A percentile compares a stretch with the other conserved stretches of the same genome.
Evolutionary conservation across 64 coral and sea anemone species (phyloP).

Genomic region (Trachythela sp.): DNA sequence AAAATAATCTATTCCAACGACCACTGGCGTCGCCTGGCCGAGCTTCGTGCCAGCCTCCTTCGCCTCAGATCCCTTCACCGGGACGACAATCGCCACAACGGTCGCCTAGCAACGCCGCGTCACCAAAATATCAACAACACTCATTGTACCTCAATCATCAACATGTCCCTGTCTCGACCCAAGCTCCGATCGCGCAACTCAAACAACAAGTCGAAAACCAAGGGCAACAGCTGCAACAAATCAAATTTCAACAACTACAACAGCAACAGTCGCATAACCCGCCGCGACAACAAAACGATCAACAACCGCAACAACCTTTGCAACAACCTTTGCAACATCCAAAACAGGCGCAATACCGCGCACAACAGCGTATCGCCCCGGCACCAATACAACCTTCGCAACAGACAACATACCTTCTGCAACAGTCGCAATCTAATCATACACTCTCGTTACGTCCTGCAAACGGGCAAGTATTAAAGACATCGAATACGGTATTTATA

Average conservation of each 20-base stretch:
- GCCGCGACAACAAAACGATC: neutral
- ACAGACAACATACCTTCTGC: neutral
- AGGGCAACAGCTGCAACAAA: constrained; percentile 7
- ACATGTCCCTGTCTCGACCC: neutral
- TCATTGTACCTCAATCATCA: constrained; percentile 6
- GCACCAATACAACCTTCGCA: neutral
- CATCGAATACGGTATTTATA: constrained; percentile 12
- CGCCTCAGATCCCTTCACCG: neutral
- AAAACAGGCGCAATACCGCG: neutral
- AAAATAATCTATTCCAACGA: neutral
- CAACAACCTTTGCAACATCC: neutral
- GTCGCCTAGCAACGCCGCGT: neutral
- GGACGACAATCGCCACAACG: neutral
- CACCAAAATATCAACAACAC: neutral
- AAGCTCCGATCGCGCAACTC: constrained; percentile 7
- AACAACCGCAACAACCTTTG: neutral
- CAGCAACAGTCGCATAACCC: neutral
- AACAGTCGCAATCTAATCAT: neutral
- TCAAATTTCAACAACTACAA: constrained; percentile 10
- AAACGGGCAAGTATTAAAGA: neutral
- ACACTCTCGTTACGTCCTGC: neutral
- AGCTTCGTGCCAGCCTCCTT: neutral
- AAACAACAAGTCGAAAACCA: constrained; percentile 22
- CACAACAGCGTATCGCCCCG: constrained; percentile 4
- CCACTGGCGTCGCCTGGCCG: neutral